Percentiles rank a stretch among this genome's conserved stretches.
Evolutionary conservation across 1,140 invertebrate genomes (phyloP).

Genomic region (Bicyclus anynana): DNA sequence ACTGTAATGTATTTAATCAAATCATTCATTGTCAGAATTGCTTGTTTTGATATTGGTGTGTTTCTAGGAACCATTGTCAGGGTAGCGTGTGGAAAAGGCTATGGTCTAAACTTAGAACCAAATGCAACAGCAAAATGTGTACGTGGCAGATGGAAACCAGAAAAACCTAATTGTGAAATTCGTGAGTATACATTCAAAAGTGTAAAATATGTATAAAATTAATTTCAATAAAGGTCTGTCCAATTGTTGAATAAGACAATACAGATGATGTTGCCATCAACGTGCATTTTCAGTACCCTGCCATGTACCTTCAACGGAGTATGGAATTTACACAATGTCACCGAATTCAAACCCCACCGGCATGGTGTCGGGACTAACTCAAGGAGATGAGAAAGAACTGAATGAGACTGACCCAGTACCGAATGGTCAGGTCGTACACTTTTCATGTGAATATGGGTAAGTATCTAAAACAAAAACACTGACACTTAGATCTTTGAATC

Average conservation of each 20-base stretch:
- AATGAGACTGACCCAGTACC: slow-evolving; percentile 78
- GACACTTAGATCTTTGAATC: too few relatives aligned
- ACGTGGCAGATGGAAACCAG: slow-evolving; percentile 88
- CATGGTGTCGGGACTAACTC: slow-evolving; percentile 52
- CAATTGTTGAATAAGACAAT: slow-evolving; percentile 3
- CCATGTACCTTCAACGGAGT: slow-evolving; percentile 79
- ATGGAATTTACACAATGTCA: slow-evolving; percentile 80
- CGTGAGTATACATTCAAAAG: slow-evolving; percentile 79
- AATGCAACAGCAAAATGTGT: slow-evolving; percentile 88
- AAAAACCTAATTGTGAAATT: slow-evolving; percentile 85
- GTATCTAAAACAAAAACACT: not conserved
- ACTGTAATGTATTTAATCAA: too few relatives aligned
- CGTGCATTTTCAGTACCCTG: slow-evolving; percentile 80
- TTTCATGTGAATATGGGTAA: slow-evolving; percentile 81
- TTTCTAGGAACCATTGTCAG: slow-evolving; percentile 81
- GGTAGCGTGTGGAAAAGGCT: slow-evolving; percentile 86
- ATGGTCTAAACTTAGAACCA: slow-evolving; percentile 83
- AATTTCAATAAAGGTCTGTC: too few relatives aligned
- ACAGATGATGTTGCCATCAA: too few relatives aligned
- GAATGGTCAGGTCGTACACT: slow-evolving; percentile 81
- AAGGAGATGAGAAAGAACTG: slow-evolving; percentile 66
- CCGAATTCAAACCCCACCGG: slow-evolving; percentile 56
- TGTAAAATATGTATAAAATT: not conserved
- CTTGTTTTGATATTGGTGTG: slow-evolving; percentile 23
- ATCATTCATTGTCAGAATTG: too few relatives aligned